These are phyloP conservation scores for Nanorana parkeri DNA, from an alignment of 2,113 vertebrate genomes.

Conservation along the genomic window DNA sequence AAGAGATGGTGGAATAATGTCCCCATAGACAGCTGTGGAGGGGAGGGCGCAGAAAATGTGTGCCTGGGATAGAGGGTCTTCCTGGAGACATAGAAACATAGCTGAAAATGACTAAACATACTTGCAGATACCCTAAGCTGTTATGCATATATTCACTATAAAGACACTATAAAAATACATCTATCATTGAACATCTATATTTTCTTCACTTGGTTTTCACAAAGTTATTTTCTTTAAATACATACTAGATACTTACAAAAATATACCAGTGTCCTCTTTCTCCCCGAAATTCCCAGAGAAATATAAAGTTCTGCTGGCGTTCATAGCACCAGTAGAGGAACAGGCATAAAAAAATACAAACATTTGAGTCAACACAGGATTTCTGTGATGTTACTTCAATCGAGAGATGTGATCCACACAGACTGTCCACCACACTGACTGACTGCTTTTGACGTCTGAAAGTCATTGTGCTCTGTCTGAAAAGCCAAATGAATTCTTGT, in stretches of 20 bases:
- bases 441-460: neutral
- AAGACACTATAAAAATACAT: no score
- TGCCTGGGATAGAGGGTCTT: no score
- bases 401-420: conserved; percentile 9
- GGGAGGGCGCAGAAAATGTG: no score
- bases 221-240: no score
- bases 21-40: no score
- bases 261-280: neutral
- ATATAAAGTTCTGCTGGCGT: neutral
- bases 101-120: no score
- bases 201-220: no score
- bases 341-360: neutral
- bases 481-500: neutral
- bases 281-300: neutral
- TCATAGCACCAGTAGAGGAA: neutral
- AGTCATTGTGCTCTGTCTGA: neutral
- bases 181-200: no score
- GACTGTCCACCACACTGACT: neutral
- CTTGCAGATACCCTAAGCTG: no score
- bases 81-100: no score
- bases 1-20: no score
- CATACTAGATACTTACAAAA: neutral
- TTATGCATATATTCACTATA: no score
- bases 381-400: conserved; percentile 15
- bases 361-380: neutral